phyloP scores from a whole-genome alignment of 1,140 invertebrate genomes.

The Teleogryllus occipitalis region DNA sequence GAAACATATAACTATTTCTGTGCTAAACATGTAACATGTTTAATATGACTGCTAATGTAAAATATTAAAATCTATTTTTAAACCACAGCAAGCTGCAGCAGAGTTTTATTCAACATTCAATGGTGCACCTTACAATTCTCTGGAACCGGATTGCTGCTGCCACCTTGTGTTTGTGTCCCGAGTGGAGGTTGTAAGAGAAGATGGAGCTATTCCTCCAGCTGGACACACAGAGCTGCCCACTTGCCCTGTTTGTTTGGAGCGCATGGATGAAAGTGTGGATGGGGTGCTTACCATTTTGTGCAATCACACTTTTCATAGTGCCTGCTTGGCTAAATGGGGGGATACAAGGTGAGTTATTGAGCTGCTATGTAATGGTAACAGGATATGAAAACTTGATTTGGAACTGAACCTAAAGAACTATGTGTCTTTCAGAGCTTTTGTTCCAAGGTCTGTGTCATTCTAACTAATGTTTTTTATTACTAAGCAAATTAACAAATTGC shows the following conservation, averaged over 20 bases:
- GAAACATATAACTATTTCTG: no score
- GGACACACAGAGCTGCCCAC: conserved; percentile 92
- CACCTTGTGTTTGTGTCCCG: conserved; percentile 90
- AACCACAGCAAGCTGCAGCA: conserved; percentile 60
- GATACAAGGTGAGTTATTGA: conserved; percentile 57
- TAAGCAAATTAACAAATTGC: neutral
- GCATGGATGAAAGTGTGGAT: conserved; percentile 97
- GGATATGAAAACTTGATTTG: no score
- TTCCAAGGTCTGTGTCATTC: no score
- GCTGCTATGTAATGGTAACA: no score
- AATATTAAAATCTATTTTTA: no score
- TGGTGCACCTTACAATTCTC: conserved; percentile 81
- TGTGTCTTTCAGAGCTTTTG: no score
- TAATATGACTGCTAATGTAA: no score
- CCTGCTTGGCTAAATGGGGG: conserved; percentile 93
- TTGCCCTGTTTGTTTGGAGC: conserved; percentile 93
- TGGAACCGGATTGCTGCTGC: conserved; percentile 85
- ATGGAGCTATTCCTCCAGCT: conserved; percentile 53
- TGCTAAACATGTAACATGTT: no score
- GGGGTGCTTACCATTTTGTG: conserved; percentile 96
- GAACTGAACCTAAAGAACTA: no score
- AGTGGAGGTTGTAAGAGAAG: conserved; percentile 68
- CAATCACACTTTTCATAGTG: conserved; percentile 95
- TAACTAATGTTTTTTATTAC: neutral
- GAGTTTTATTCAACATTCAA: conserved; percentile 93